Conservation (phyloP, 2,797 vertebrate genomes). For the Poeciliopsis gracilis region DNA sequence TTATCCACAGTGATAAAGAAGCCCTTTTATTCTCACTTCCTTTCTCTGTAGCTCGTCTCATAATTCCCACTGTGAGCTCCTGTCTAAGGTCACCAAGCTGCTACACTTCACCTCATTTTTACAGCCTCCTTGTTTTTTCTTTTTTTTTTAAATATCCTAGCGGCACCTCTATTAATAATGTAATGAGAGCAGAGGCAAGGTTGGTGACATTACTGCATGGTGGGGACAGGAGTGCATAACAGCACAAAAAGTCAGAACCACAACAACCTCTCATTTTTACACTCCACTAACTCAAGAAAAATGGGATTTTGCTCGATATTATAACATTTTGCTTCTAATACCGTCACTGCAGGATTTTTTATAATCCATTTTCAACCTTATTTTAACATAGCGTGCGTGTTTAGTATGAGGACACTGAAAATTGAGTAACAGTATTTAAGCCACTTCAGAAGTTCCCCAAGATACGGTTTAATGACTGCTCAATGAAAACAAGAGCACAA, state of each 20-base stretch:
- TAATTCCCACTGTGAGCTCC: neutral
- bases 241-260: neutral
- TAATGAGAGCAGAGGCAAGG: constrained; percentile 12
- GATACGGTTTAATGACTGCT: constrained; percentile 8
- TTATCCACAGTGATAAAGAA: neutral
- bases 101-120: neutral
- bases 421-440: neutral
- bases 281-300: neutral
- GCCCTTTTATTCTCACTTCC: neutral
- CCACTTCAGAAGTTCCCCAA: neutral
- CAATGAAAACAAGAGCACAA: neutral
- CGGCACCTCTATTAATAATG: neutral
- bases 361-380: neutral
- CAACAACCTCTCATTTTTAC: neutral
- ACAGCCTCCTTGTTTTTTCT: neutral
- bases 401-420: neutral
- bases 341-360: neutral
- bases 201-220: neutral
- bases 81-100: neutral
- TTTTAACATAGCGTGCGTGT: neutral
- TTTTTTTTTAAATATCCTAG: neutral
- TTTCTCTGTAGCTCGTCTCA: neutral
- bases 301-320: neutral
- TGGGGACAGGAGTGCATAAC: neutral
- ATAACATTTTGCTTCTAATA: neutral